Percentiles rank a stretch among this genome's conserved stretches.
These are phyloP conservation scores for Brachyhypopomus occidentalis DNA, from an alignment of 2,113 vertebrate genomes.

Conservation along the genomic window DNA sequence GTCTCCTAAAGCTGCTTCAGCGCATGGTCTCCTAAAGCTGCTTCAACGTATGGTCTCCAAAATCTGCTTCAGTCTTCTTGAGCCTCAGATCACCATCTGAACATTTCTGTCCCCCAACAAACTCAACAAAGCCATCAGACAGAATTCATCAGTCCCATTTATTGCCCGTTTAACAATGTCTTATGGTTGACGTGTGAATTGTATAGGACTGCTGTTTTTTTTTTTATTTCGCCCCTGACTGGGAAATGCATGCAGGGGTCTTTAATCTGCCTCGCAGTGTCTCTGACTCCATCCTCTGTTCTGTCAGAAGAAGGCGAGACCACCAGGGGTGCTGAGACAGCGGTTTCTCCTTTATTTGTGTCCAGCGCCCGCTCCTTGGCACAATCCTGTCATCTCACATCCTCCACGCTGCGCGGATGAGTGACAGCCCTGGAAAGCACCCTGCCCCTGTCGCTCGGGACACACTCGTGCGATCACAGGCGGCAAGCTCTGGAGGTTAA, in stretches of 20 bases:
- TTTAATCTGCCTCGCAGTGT: conserved; percentile 30
- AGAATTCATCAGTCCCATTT: conserved; percentile 11
- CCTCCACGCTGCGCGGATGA: conserved; percentile 35
- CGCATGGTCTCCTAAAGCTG: no score
- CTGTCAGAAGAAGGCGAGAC: conserved; percentile 15
- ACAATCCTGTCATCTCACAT: conserved; percentile 47
- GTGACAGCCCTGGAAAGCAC: conserved; percentile 29
- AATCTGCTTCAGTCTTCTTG: not conserved
- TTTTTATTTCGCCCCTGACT: conserved; percentile 36
- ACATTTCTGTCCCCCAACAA: not conserved
- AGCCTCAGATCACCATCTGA: not conserved
- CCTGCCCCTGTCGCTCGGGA: conserved; percentile 27
- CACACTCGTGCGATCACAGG: conserved; percentile 1
- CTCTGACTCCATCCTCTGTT: conserved; percentile 26
- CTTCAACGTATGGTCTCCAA: not conserved
- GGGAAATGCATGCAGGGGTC: conserved; percentile 13
- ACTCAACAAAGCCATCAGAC: not conserved
- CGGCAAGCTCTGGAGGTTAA: not conserved
- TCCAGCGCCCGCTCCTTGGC: conserved; percentile 32
- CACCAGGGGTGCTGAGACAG: conserved; percentile 41
- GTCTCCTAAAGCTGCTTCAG: no score
- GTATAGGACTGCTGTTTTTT: conserved; percentile 31
- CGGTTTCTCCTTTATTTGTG: conserved; percentile 41
- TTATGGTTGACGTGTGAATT: conserved; percentile 17
- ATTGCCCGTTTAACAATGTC: conserved; percentile 7